phyloP scores from a whole-genome alignment of 2,797 vertebrate species.

The Ataeniobius toweri region DNA sequence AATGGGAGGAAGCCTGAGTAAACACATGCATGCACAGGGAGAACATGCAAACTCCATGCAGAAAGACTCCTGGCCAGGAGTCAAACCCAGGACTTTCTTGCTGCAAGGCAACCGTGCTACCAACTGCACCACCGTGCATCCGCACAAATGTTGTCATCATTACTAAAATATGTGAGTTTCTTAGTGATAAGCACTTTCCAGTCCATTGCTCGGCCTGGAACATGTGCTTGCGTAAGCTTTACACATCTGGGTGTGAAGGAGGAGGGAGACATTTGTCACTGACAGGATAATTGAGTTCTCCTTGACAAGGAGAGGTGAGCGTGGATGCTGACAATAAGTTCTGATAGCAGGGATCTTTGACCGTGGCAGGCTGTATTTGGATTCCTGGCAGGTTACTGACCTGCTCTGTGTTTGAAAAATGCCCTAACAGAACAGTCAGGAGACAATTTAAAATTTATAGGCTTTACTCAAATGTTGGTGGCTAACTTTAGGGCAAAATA shows the following conservation, averaged over 20 bases:
- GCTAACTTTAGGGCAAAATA: background rate
- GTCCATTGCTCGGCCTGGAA: background rate
- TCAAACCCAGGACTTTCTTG: too few species aligned
- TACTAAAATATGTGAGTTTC: too few species aligned
- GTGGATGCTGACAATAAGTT: background rate
- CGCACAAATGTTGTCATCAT: too few species aligned
- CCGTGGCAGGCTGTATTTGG: background rate
- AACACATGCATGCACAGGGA: too few species aligned
- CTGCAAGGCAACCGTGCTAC: too few species aligned
- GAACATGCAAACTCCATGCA: too few species aligned
- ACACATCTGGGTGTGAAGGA: constrained; percentile 13
- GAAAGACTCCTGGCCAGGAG: too few species aligned
- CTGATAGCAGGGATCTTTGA: background rate
- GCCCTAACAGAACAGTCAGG: background rate
- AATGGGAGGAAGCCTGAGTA: too few species aligned
- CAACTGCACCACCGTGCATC: too few species aligned
- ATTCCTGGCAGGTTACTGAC: background rate
- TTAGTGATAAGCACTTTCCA: background rate
- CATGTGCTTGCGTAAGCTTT: constrained; percentile 1
- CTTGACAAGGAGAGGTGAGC: constrained; percentile 31
- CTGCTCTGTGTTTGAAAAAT: background rate
- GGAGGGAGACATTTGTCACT: constrained; percentile 44
- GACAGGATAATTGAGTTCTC: constrained; percentile 38
- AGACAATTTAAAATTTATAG: background rate
- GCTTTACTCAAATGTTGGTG: background rate